Base-by-base conservation (phyloP, 2,888 invertebrate species). In the Ditylenchus weischeri region DNA sequence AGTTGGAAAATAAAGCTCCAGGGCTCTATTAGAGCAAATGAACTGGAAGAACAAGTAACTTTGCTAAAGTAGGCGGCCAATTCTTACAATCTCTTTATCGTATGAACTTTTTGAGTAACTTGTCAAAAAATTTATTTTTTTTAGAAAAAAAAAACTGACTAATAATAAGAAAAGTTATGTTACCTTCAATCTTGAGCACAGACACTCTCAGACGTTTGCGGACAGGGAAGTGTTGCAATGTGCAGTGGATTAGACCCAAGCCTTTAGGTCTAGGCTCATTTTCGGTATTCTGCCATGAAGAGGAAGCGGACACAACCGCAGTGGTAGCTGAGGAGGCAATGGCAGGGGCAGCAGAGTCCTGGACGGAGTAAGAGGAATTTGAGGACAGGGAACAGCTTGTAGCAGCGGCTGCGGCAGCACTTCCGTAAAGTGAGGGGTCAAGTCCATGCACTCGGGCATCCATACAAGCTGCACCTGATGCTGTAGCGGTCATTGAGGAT, bases 211-310 rank as follows among this genome's bases (percentile, higher is more conserved):
- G 78, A n/a, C 84, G 79, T 69, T 83, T 83, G 19, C 84, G 77
- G 15, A 84, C 82, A 8, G 84, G 84, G 49, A 84, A 80, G 68
- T 84, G 84, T 67, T 84, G 84, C 61, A 85, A 78, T 15, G 84
- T 80, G 71, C 84, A 84, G 70, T 81, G 76, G 29, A 81, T 70
- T 0, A 81, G 72, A 18, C 81, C 81, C 38, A 81, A 72, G 19
- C 81, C 81, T 29, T 72, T 73, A 18, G 79, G 78, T 54, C 76
- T 69, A 2, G 78, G 78, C 35, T 77, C 75, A 43, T 70, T 68
- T 47, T 74, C 76, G 23, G 65, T 50, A 50, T 66, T 72, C 19
- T 68, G 68, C n/a, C 59, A 54, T 13, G 64, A 57, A 19, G 68
- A 50, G 35, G 72, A 51, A 29, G 64, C 48, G 18, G 66, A 36